A percentile compares a stretch with the other conserved stretches of the same genome.
phyloP scores from a whole-genome alignment of 1,140 invertebrate genomes.

The Procambarus clarkii region DNA sequence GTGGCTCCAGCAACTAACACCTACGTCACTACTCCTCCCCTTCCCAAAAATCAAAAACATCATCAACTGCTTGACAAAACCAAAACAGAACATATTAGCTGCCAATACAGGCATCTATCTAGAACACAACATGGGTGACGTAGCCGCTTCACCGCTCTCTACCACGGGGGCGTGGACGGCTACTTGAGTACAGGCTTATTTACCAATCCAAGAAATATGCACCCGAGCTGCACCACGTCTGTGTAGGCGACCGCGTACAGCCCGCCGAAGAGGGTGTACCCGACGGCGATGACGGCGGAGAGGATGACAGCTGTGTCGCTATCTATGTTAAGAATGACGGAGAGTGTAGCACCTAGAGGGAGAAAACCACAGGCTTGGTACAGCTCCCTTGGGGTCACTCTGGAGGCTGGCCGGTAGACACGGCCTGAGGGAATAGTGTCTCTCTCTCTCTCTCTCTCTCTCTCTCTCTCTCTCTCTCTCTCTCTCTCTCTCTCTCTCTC shows the following conservation, averaged over 20 bases:
- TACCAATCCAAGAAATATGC: conserved; percentile 82
- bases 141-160: background rate
- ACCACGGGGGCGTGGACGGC: too few species aligned
- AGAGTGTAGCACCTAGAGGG: conserved; percentile 79
- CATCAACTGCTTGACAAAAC: too few species aligned
- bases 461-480: too few species aligned
- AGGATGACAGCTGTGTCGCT: conserved; percentile 79
- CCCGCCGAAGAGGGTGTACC: conserved; percentile 82
- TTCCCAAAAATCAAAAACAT: too few species aligned
- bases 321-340: conserved; percentile 80
- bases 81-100: too few species aligned
- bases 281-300: conserved; percentile 80
- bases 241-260: conserved; percentile 83
- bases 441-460: too few species aligned
- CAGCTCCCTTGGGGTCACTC: too few species aligned
- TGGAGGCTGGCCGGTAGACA: too few species aligned
- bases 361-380: background rate
- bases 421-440: too few species aligned
- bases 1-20: background rate
- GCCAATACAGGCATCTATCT: too few species aligned
- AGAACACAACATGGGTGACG: background rate
- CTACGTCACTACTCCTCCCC: background rate
- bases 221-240: conserved; percentile 82
- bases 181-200: conserved; percentile 71
- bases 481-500: too few species aligned